Evolutionary conservation across 1,140 invertebrate genomes (phyloP), one percentile per base, ranked within the genome.

Genomic region (Araneus ventricosus): DNA sequence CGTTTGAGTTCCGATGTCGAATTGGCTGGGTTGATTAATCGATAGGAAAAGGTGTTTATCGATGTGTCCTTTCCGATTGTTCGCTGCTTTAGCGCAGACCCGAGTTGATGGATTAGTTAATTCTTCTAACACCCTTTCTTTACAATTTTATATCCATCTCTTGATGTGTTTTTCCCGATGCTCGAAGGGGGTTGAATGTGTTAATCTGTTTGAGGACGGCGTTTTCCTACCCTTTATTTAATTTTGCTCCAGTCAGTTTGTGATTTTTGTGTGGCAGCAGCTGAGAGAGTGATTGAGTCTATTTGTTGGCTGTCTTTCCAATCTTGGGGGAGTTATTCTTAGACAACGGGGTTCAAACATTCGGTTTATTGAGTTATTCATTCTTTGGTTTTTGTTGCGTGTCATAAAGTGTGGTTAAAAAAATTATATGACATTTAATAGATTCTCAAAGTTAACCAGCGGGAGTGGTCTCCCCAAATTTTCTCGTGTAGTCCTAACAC

Each of bases 41-140:
- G 91, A 88, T 93, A 85, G 22, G 67, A 93, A 93, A 93, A 93
- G 91, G 91, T 93, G 91, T 93, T 93, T 93, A 93, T 93, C 91
- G 91, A 93, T 87, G 84, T 88, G 91, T 93, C 91, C 22, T 79
- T 59, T 80, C 63, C 91, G 91, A 93, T 93, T 93, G 91, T 80
- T 75, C 79, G 41, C 30, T 57, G 67, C 80, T 86, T 37, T 59
- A 80, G 45, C 39, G 7, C 20, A 5, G n/a, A 14, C 30, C 39
- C 5, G 61, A n/a, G 39, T 80, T 93, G 91, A 93, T 93, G 91
- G 91, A 93, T 93, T 93, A 88, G 91, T 93, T 93, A 93, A 93
- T 93, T 93, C 84, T 80, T 93, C 84, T 93, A 93, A 93, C 85
- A 80, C 91, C 79, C 30, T 87, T 93, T 93, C 67, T 17, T 67